These are phyloP conservation scores for Formicarius rufipectus DNA, from an alignment of 2,113 vertebrate genomes.

Conservation along the genomic window DNA sequence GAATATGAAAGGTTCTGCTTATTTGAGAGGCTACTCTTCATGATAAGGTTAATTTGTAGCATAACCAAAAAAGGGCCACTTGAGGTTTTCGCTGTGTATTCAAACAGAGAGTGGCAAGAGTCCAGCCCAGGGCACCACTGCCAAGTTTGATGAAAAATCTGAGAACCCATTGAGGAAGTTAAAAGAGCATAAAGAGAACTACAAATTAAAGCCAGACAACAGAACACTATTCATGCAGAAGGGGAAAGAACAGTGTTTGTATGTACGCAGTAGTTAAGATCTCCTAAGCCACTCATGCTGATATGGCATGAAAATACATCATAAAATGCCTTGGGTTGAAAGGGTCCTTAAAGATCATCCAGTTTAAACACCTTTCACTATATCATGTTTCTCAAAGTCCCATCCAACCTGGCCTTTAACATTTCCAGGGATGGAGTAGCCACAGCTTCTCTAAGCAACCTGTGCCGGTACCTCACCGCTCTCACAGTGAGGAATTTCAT, in stretches of 20 bases:
- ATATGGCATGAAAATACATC: background rate
- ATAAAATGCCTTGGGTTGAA: background rate
- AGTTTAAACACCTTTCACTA: background rate
- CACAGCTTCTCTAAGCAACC: background rate
- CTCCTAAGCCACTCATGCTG: background rate
- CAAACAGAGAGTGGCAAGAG: background rate
- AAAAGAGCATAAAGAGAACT: background rate
- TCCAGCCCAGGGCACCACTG: background rate
- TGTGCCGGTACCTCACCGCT: rapidly evolving
- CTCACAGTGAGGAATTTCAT: background rate
- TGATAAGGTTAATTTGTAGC: background rate
- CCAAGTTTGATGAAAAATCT: background rate
- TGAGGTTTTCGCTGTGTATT: background rate
- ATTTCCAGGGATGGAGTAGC: background rate
- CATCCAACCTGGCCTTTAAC: background rate
- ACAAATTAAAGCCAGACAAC: background rate
- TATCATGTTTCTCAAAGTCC: background rate
- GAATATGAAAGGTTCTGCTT: background rate
- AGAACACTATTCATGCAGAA: background rate
- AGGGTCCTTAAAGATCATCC: background rate
- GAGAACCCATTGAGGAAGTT: background rate
- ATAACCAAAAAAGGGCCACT: background rate
- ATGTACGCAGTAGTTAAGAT: background rate
- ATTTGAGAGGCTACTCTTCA: background rate
- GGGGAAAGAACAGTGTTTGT: background rate